Evolutionary conservation across 64 coral and sea anemone genomes (phyloP).

Genomic region (Dendronephthya gigantea): DNA sequence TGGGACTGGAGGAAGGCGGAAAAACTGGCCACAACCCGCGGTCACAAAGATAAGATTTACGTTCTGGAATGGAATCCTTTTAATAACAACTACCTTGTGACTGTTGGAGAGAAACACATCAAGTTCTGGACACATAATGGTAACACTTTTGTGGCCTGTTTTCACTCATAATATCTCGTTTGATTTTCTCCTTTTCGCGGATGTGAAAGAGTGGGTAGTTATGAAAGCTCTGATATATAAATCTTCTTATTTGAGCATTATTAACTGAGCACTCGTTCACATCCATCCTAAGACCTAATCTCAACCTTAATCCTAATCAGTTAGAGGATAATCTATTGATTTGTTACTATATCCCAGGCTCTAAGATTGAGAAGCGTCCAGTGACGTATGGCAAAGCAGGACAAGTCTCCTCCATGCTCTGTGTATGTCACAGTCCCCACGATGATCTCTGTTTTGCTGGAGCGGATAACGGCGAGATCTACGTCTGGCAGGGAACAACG

Average conservation of each 20-base stretch:
- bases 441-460: slow-evolving; percentile 92
- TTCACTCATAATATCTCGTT: neutral
- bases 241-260: too few species aligned
- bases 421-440: slow-evolving; percentile 84
- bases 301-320: too few species aligned
- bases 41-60: slow-evolving; percentile 90
- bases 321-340: too few species aligned
- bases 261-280: too few species aligned
- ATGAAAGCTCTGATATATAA: too few species aligned
- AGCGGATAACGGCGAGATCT: slow-evolving; percentile 68
- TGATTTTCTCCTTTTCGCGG: too few species aligned
- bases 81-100: slow-evolving; percentile 72
- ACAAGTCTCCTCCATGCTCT: slow-evolving; percentile 80
- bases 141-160: neutral
- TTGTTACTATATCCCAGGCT: slow-evolving; percentile 12
- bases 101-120: slow-evolving; percentile 97
- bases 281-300: too few species aligned
- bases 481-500: slow-evolving; percentile 85
- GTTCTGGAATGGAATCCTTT: slow-evolving; percentile 95
- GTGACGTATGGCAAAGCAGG: slow-evolving; percentile 94
- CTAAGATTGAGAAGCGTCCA: slow-evolving; percentile 87
- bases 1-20: slow-evolving; percentile 95
- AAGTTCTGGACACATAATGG: slow-evolving; percentile 97
- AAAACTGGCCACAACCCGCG: slow-evolving; percentile 69
- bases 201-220: too few species aligned